A percentile compares a stretch with the other conserved stretches of the same genome.
phyloP scores from a whole-genome alignment of 1,140 invertebrate genomes.

The Glomeris maerens region DNA sequence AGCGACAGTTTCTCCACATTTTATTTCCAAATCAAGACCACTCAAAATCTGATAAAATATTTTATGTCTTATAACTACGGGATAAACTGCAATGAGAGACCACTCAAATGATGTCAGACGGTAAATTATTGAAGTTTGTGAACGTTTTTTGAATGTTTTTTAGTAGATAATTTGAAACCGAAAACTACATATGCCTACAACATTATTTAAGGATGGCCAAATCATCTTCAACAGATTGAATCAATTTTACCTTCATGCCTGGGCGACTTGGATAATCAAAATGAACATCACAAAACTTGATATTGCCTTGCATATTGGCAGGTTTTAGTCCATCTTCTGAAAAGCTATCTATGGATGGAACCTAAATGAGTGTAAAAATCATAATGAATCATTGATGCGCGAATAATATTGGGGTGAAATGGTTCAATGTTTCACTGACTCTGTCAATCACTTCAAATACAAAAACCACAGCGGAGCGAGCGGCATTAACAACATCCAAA shows the following conservation, averaged over 20 bases:
- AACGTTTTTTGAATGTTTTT: no score
- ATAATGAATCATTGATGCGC: constrained; percentile 1
- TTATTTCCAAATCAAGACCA: constrained; percentile 26
- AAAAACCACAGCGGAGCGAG: constrained; percentile 56
- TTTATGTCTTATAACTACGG: no score
- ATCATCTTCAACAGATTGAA: no score
- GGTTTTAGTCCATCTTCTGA: constrained; percentile 46
- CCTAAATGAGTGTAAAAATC: constrained; percentile 17
- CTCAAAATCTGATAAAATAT: constrained; percentile 11
- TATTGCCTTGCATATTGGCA: constrained; percentile 47
- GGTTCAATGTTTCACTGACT: constrained; percentile 24
- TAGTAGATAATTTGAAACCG: no score
- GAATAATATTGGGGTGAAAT: neutral
- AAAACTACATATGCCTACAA: no score
- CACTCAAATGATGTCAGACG: neutral
- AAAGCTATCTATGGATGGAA: constrained; percentile 54
- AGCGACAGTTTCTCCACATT: constrained; percentile 33
- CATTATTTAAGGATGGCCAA: no score
- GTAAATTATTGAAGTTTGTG: no score
- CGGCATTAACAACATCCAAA: constrained; percentile 56
- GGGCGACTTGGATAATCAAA: constrained; percentile 66
- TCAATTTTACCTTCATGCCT: constrained; percentile 45
- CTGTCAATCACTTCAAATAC: constrained; percentile 63
- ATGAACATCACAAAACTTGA: constrained; percentile 55
- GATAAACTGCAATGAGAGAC: neutral